A percentile compares a stretch with the other conserved stretches of the same genome.
Evolutionary conservation across 2,113 vertebrate species (phyloP).

Genomic region (Catagonus wagneri): DNA sequence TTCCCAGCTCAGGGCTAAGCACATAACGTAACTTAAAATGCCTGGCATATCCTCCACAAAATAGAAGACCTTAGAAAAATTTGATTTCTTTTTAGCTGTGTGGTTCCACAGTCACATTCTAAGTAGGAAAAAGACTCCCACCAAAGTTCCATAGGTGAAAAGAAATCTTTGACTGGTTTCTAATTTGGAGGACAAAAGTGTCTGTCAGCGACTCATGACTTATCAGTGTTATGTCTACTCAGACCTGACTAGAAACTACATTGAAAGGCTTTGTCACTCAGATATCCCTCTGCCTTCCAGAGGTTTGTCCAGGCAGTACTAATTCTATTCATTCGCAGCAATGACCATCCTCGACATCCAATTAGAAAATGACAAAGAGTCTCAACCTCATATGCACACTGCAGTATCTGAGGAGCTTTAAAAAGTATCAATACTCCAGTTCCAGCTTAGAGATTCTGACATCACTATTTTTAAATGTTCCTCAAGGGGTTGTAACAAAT

Average conservation of each 20-base stretch:
- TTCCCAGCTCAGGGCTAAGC: background rate
- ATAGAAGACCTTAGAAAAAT: background rate
- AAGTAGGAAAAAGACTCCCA: background rate
- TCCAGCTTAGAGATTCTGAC: background rate
- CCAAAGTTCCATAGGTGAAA: background rate
- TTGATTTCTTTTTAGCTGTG: background rate
- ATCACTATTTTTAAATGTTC: background rate
- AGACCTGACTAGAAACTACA: background rate
- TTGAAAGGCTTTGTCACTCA: background rate
- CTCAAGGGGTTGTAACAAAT: background rate
- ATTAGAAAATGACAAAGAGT: background rate
- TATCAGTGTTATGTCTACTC: background rate
- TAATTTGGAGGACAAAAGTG: background rate
- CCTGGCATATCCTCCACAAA: background rate
- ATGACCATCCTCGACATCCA: background rate
- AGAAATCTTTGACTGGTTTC: background rate
- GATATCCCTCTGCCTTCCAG: background rate
- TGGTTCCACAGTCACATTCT: background rate
- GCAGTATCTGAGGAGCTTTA: background rate
- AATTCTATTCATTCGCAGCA: background rate
- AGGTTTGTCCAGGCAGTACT: background rate
- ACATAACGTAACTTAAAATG: background rate
- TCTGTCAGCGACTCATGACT: background rate
- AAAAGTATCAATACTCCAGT: background rate
- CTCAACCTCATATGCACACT: background rate